These are phyloP conservation scores for Paratrypauchen microcephalus DNA, from an alignment of 2,797 vertebrate species.

Conservation along the genomic window DNA sequence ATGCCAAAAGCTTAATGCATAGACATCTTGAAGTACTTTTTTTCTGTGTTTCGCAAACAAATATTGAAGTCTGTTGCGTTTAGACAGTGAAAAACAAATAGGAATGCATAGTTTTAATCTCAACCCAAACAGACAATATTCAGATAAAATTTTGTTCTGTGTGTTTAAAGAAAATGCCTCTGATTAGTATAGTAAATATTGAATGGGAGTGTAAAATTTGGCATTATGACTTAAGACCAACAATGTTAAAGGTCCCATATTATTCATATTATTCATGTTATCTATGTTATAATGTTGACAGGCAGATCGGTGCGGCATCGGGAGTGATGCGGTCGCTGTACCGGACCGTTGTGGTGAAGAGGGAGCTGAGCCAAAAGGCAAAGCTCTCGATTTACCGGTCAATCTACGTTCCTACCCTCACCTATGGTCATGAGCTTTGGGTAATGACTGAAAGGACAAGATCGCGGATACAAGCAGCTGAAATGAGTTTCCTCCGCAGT, in stretches of 20 bases:
- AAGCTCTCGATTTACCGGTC: too few relatives aligned
- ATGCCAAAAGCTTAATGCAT: not conserved
- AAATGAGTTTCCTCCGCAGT: too few relatives aligned
- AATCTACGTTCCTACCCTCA: too few relatives aligned
- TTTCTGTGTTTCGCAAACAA: not conserved
- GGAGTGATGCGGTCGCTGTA: too few relatives aligned
- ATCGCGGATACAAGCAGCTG: too few relatives aligned
- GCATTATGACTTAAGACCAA: not conserved
- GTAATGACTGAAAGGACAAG: too few relatives aligned
- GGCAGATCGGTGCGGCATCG: too few relatives aligned
- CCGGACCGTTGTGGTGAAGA: too few relatives aligned
- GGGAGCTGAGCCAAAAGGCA: too few relatives aligned
- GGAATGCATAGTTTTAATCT: not conserved
- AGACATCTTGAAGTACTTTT: not conserved
- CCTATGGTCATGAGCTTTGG: too few relatives aligned
- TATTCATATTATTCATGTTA: not conserved
- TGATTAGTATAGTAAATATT: not conserved
- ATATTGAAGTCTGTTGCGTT: not conserved
- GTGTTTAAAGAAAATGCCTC: not conserved
- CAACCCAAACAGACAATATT: not conserved
- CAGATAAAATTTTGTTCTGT: not conserved
- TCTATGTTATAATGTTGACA: too few relatives aligned
- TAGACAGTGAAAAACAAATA: conserved; percentile 2
- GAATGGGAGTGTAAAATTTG: not conserved
- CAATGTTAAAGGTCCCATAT: too few relatives aligned